Base-by-base conservation (phyloP, 2,113 vertebrate genomes). In the Furnarius figulus region DNA sequence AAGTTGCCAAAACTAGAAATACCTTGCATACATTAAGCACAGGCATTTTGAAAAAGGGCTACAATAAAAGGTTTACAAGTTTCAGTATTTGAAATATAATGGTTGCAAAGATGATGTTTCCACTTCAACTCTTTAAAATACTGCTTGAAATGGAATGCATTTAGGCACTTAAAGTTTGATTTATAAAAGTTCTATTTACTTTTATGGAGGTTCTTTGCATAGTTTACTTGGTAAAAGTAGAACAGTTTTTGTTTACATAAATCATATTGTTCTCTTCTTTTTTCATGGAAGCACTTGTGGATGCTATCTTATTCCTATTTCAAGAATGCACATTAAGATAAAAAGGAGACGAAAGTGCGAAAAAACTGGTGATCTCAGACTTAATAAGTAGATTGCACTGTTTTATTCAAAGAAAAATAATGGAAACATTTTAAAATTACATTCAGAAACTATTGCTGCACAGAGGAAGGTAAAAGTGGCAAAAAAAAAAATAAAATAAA, bases 141-240 rank as follows among this genome's bases (percentile, higher is more conserved):
- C 65, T 85, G 4, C 65, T 85, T 75, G 87, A 92, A 95, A 77
- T 37, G 22, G 25, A 92, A 94, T 63, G 42, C 83, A 75, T 93
- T 94, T 87, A 90, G 59, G 31, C 89, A 67, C 67, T 97, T 91
- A 86, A 39, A 13, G 61, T 78, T 93, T 95, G 87, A 96, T 95
- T 97, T 96, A 97, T 94, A 67, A 83, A 90, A 89, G 18, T 81
- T 58, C 31, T 94, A 27, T 87, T 97, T 95, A 81, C 28, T 18
- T 89, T 95, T 96, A 82, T 90, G n/a, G 27, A 52, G 59, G 31
- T 46, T 75, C 14, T 93, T 70, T 76, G 39, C 53, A 73, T 70
- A 78, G 52, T 89, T 96, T 96, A 39, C 21, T 67, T 35, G 16
- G 73, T 80, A 95, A 94, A 96, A 61, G 58, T 61, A 59, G n/a